Evolutionary conservation across 2,888 invertebrate genomes (phyloP), one percentile per base, ranked within the genome.

Genomic region (Stenotaenia linearis): DNA sequence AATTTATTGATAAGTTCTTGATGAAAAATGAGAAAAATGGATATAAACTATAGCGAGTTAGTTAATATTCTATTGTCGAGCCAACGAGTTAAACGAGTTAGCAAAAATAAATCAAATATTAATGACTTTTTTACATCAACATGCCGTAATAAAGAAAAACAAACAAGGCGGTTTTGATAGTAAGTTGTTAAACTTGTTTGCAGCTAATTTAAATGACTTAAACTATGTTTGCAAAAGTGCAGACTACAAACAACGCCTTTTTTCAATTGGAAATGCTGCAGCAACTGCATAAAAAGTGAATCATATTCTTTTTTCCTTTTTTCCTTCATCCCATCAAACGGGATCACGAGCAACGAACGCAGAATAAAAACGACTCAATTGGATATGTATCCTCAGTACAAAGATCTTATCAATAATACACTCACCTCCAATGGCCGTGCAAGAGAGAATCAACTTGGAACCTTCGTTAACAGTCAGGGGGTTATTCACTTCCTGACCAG

Each of bases 371-470:
- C 61, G 61, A 61, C 61, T 61, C 61, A 61, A 61, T 61, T 61
- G 61, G 23, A 23, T 61, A 61, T 61, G 61, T 61, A 61, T 61
- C 61, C 61, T 15, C 45, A n/a, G 45, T 18, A 45, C 45, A 61
- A 25, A 61, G 61, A 61, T 61, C 61, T 61, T 61, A 61, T 61
- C 75, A 78, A 25, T 25, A 78, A 61, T 32, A 30, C 82, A 85
- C 90, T 89, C 89, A 94, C 95, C 95, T 88, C 93, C 94, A 83
- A 91, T 91, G 81, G 93, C 92, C 83, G 94, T 92, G 87, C 95
- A 95, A 83, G 92, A 92, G 82, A 95, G 91, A 85, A 92, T 91
- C 81, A 95, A 90, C 45, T 91, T 91, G 80, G 92, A 90, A 77
- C 94, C 95, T 86, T 95, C 92, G 86, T 91, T 93, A 61, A 61